Base-by-base conservation (phyloP, 2,797 vertebrate genomes). In the Danio jaintianensis region DNA sequence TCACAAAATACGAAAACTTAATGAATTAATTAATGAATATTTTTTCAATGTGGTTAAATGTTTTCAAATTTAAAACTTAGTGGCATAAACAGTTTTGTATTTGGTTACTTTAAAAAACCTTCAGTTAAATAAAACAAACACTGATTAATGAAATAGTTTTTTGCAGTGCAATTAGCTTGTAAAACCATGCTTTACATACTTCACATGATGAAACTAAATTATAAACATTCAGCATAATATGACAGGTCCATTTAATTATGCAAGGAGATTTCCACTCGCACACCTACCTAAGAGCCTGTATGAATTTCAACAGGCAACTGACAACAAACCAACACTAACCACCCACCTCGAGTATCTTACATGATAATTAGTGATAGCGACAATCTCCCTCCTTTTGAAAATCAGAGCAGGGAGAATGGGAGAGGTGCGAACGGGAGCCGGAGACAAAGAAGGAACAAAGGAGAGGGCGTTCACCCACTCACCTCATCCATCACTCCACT, bases 401-500 rank as follows among this genome's bases (percentile, higher is more conserved):
- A 84, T 75, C 29, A 71, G 68, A 78, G 72, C 72, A 78, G 68
- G 78, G 55, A 36, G 42, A 50, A 50, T 9, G 11, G 36, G 18
- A 52, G 40, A 64, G 43, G 69, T 58, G 50, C 80, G 68, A 48
- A 55, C 43, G 64, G 79, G 45, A 58, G 74, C 29, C 61, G 6
- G 42, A 83, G 59, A 82, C 68, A 80, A 61, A 76, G 70, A 42
- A 77, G 75, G 55, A 78, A 80, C 68, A 83, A 84, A 82, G 67
- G 61, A 59, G 53, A 80, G 59, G 69, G 80, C 42, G 82, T 85
- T 85, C 84, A 83, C 82, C 80, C 80, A 81, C 84, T 81, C 82
- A 81, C 61, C 82, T 77, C 80, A 87, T 87, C 79, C 76, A 80
- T 85, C 82, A 82, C 48, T 74, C 61, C 52, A 48, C 81, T 73